Conservation (phyloP, 2,888 invertebrate species). For the Synergus umbraculus region DNA sequence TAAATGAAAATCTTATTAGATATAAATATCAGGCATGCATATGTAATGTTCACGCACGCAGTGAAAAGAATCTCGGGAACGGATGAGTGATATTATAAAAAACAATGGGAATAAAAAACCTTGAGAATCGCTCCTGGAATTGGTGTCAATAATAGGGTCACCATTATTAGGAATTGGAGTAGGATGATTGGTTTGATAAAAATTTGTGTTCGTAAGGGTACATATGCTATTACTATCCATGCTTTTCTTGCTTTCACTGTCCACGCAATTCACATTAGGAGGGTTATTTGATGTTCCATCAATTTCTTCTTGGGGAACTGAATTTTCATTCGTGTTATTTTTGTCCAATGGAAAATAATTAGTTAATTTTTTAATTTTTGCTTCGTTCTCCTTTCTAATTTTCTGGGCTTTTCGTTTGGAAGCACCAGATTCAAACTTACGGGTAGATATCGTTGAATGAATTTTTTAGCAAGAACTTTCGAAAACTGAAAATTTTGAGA, state of each 20-base stretch:
- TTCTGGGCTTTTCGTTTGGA: not conserved
- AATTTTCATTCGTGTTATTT: not conserved
- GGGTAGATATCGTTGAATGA: not conserved
- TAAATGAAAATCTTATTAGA: not conserved
- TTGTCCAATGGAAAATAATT: not conserved
- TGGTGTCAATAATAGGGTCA: not conserved
- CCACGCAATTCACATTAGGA: not conserved
- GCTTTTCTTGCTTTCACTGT: not conserved
- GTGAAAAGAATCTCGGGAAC: not conserved
- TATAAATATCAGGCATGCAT: not conserved
- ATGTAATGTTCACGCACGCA: not conserved
- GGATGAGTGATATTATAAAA: not conserved
- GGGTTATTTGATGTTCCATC: not conserved
- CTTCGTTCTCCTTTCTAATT: not conserved
- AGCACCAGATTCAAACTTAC: not conserved
- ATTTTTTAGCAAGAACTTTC: not conserved
- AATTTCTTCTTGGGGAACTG: not conserved
- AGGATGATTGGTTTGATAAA: not conserved
- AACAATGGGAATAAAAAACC: not conserved
- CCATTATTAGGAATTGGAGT: not conserved
- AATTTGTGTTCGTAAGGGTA: not conserved
- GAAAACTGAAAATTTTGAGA: not conserved
- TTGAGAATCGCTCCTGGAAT: not conserved
- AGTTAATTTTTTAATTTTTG: not conserved
- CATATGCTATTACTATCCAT: not conserved